Conservation (phyloP, 2,888 invertebrate species). For the Empis livida region DNA sequence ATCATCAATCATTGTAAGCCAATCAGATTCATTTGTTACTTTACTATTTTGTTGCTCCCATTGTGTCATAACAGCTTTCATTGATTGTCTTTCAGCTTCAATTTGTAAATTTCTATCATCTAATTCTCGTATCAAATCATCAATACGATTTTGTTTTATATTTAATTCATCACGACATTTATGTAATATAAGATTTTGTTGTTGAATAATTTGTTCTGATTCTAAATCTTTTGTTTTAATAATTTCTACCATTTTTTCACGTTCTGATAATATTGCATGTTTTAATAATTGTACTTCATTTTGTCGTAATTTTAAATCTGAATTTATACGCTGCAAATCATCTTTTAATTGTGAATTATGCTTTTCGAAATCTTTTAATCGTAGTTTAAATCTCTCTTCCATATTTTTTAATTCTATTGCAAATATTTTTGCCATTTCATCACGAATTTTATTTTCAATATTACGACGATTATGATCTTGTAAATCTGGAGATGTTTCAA, state of each 20-base stretch:
- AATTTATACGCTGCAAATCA: slow-evolving; percentile 22
- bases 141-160: slow-evolving; percentile 36
- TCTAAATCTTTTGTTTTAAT: slow-evolving; percentile 21
- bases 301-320: slow-evolving; percentile 24
- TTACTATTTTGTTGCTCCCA: slow-evolving; percentile 37
- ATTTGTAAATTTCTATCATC: slow-evolving; percentile 29
- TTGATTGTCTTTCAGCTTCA: slow-evolving; percentile 37
- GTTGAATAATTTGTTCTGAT: slow-evolving; percentile 17
- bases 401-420: slow-evolving; percentile 46
- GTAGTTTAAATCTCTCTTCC: slow-evolving; percentile 37
- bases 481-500: slow-evolving; percentile 31
- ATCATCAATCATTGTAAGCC: slow-evolving; percentile 38
- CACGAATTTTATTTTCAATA: slow-evolving; percentile 41
- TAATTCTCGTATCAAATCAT: slow-evolving; percentile 23
- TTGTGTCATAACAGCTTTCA: slow-evolving; percentile 36
- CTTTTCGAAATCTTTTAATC: slow-evolving; percentile 32
- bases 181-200: slow-evolving; percentile 22
- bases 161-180: slow-evolving; percentile 29
- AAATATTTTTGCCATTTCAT: slow-evolving; percentile 54
- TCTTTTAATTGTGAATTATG: slow-evolving; percentile 19
- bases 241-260: slow-evolving; percentile 26
- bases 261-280: slow-evolving; percentile 31
- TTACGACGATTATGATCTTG: slow-evolving; percentile 25
- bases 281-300: slow-evolving; percentile 31
- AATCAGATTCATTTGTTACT: slow-evolving; percentile 37